Base-by-base conservation (phyloP, 2,888 invertebrate genomes). In the Acrobasis suavella region DNA sequence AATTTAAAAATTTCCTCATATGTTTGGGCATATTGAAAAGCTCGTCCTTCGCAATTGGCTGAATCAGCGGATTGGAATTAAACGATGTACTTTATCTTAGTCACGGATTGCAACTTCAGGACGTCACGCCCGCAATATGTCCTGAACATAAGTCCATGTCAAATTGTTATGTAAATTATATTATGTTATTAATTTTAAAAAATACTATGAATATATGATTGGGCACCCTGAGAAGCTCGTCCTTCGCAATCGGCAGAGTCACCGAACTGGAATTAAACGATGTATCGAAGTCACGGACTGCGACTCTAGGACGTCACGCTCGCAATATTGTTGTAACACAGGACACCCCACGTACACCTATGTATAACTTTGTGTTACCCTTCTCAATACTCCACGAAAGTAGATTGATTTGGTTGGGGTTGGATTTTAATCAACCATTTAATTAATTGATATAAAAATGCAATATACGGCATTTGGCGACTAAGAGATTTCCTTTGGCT, bases 231-330 rank as follows among this genome's bases (percentile, higher is more conserved):
- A 85, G 85, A 83, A 77, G 80, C 79, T 83, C 79, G 81, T 82
- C 83, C 84, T 84, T 87, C 81, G 83, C 86, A 86, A 87, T 89
- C 86, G 87, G 80, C 73, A 78, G 79, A 88, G 81, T 85, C 89
- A 87, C 85, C 77, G 78, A 84, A 82, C 83, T 85, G 85, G 88
- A 89, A 89, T 89, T 87, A 90, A 90, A 86, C 88, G 89, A 89
- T 90, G 87, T 90, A 90, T 89, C 81, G 89, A 80, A 83, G 84
- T 86, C 86, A 87, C 83, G 85, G 82, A 81, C 76, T 76, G 72
- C 84, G 83, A 82, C 82, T 85, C 77, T 76, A 77, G 80, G 78
- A 80, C 81, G 82, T 83, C 82, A 79, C 77, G 74, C 78, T 65
- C 75, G 67, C 80, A 80, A 81, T 83, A 82, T 81, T 85, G 81